Evolutionary conservation across 2,113 vertebrate species (phyloP), one percentile per base, ranked within the genome.

Genomic region (Ammodytes marinus): DNA sequence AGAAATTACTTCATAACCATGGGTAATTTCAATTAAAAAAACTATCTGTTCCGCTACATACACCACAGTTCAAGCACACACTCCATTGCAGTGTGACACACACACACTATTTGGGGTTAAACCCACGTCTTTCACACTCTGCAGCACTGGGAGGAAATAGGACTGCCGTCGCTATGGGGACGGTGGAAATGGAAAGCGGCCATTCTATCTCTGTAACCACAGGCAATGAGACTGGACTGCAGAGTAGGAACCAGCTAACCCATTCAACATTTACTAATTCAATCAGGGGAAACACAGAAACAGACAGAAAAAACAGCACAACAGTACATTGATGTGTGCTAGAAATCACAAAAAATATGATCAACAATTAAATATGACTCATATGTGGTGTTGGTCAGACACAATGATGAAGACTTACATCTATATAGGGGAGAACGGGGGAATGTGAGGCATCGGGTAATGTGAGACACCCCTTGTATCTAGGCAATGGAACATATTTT

Each of bases 81-180:
- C 76, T 49, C 67, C 58, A 10, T 47, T 73, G 81, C 77, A 74
- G 81, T 40, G 10, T 55, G 49, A 82, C 64, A 85, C 85, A 82
- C 64, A 85, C 85, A 55, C 67, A 69, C 61, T 45, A 3, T 69
- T 77, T 35, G 55, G 73, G 79, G 61, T 64, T 80, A 43, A 39
- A 79, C 69, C 53, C n/a, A 65, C 5, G 50, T 52, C 54, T 70
- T 68, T 76, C 76, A 73, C 65, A 45, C 71, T 76, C 70, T 74
- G 82, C 69, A 68, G 79, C 74, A 15, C 42, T 17, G 71, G 71
- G 49, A 71, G 74, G 74, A 83, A 69, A 63, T 13, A 65, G 70
- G 75, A 57, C 75, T 54, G 54, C 8, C 1, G 76, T 91, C 71
- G 15, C 90, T 71, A 92, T 87, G 86, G 92, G 55, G 88, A 92